Evolutionary conservation across 2,113 vertebrate species (phyloP).

Genomic region (Ginglymostoma cirratum): DNA sequence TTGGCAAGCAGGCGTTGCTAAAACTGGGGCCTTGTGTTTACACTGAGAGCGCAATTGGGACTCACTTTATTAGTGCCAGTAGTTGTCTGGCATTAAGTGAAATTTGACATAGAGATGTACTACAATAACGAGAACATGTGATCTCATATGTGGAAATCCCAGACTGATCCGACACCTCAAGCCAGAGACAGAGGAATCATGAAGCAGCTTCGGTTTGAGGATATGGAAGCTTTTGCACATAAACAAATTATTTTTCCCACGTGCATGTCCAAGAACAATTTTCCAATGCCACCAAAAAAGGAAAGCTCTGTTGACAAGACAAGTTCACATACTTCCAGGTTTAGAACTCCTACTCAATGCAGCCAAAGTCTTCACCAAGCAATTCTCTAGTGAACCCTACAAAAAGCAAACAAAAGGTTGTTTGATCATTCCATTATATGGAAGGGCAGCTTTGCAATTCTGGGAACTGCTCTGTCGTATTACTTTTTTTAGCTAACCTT

Average conservation of each 20-base stretch:
- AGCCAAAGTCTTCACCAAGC: background rate
- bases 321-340: background rate
- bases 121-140: background rate
- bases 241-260: background rate
- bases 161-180: background rate
- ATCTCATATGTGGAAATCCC: background rate
- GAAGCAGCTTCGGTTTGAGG: background rate
- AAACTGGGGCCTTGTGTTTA: background rate
- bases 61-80: background rate
- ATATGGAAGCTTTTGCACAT: background rate
- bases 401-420: background rate
- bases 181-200: background rate
- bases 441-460: background rate
- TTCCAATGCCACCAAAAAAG: background rate
- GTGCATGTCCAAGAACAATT: background rate
- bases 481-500: slow-evolving; percentile 2
- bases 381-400: background rate
- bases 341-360: background rate
- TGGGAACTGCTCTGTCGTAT: background rate
- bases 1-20: background rate
- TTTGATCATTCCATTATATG: background rate
- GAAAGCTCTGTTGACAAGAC: background rate
- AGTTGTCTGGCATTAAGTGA: background rate
- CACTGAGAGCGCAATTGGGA: background rate
- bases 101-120: background rate